Conservation (phyloP, 2,888 invertebrate genomes). For the Autographa gamma region DNA sequence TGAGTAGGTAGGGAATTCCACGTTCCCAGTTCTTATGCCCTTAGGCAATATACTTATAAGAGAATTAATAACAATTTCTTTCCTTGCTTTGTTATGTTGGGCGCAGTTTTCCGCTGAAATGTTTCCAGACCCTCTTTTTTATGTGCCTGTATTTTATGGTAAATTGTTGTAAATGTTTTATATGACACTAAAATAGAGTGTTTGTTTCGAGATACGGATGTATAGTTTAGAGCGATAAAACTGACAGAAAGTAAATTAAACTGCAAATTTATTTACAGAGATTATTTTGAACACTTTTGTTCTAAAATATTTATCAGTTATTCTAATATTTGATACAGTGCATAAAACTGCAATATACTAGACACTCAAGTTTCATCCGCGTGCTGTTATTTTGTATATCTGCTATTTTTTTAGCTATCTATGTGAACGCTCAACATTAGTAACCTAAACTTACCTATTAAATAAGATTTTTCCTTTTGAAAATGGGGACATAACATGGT, state of each 20-base stretch:
- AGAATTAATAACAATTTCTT: constrained; percentile 48
- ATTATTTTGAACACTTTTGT: constrained; percentile 20
- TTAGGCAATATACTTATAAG: constrained; percentile 36
- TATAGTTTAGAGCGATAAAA: constrained; percentile 45
- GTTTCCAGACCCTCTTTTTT: constrained; percentile 33
- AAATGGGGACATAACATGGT: too few relatives aligned
- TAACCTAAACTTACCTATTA: too few relatives aligned
- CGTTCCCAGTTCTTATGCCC: constrained; percentile 20
- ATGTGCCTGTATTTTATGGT: constrained; percentile 49
- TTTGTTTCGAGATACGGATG: constrained; percentile 35
- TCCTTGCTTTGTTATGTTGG: constrained; percentile 37
- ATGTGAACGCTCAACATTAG: too few relatives aligned
- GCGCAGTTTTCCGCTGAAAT: constrained; percentile 24
- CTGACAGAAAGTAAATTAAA: constrained; percentile 32
- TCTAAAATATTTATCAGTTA: constrained; percentile 7
- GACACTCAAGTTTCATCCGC: neutral
- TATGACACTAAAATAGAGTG: constrained; percentile 35
- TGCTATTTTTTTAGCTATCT: too few relatives aligned
- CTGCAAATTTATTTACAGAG: constrained; percentile 33
- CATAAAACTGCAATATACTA: neutral
- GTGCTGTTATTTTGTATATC: too few relatives aligned
- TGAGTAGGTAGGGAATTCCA: constrained; percentile 24
- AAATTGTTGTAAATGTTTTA: constrained; percentile 50
- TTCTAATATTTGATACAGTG: neutral
- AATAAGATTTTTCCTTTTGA: too few relatives aligned